Percentiles rank a stretch among this genome's conserved stretches.
phyloP scores from a whole-genome alignment of 2,797 vertebrate genomes.

The Setipinna tenuifilis region DNA sequence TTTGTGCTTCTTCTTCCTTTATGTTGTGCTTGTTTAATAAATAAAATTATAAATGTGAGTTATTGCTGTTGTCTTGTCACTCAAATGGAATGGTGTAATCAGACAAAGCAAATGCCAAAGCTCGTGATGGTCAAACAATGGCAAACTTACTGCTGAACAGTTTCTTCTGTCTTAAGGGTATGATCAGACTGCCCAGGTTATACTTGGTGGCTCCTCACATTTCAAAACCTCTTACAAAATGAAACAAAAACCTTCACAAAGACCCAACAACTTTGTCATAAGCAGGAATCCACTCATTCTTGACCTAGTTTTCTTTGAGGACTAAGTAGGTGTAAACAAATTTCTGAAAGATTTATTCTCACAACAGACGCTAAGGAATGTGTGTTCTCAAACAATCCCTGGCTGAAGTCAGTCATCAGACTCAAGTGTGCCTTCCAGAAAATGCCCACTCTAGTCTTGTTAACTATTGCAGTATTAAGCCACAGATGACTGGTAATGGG shows the following conservation, averaged over 20 bases:
- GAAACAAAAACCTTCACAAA: too few species aligned
- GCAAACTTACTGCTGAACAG: neutral
- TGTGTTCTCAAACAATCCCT: neutral
- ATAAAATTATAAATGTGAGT: slow-evolving; percentile 58
- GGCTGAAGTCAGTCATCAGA: neutral
- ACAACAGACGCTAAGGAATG: neutral
- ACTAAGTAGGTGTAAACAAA: neutral
- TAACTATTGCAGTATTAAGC: neutral
- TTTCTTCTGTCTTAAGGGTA: too few species aligned
- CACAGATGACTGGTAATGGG: neutral
- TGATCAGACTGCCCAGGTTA: too few species aligned
- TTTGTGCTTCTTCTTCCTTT: slow-evolving; percentile 58
- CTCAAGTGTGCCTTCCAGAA: neutral
- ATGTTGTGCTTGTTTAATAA: slow-evolving; percentile 70
- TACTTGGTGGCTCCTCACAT: too few species aligned
- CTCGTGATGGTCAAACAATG: too few species aligned
- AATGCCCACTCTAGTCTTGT: neutral
- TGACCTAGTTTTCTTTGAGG: neutral
- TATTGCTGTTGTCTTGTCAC: neutral
- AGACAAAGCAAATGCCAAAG: neutral
- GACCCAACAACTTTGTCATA: too few species aligned
- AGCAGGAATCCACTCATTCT: neutral
- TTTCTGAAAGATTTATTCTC: neutral
- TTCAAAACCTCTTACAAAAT: too few species aligned
- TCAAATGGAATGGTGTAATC: neutral